These are phyloP conservation scores for Salvator merianae DNA, from an alignment of 2,113 vertebrate species.

Conservation along the genomic window DNA sequence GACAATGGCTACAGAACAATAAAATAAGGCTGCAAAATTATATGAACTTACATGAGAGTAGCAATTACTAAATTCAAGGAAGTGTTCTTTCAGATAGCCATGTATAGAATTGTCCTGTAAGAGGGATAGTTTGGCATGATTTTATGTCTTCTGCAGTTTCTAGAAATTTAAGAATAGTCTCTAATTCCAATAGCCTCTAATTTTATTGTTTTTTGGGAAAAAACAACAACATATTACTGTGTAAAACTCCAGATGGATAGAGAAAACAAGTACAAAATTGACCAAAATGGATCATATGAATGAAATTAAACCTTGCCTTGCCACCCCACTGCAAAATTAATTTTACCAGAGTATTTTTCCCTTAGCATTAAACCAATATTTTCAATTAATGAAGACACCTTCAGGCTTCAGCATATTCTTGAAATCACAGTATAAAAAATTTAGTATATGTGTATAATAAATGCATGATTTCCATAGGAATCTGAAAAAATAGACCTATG, in stretches of 20 bases:
- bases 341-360: conserved; percentile 4
- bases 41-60: neutral
- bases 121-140: neutral
- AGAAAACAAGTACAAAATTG: neutral
- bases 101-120: neutral
- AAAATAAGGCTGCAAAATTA: neutral
- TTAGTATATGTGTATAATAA: conserved; percentile 28
- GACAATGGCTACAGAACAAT: neutral
- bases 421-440: conserved; percentile 61
- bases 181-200: neutral
- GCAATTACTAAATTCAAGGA: neutral
- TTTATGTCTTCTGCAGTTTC: neutral
- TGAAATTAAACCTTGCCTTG: conserved; percentile 9
- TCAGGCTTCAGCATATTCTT: conserved; percentile 28
- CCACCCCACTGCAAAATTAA: neutral
- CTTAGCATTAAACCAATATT: conserved; percentile 38
- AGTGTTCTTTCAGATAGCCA: neutral
- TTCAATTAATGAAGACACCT: conserved; percentile 61
- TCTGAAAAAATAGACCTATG: conserved; percentile 12
- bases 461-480: conserved; percentile 38
- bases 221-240: neutral
- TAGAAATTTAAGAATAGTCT: neutral
- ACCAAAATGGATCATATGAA: neutral
- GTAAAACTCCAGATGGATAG: neutral
- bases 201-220: neutral